Conservation (phyloP, 2,113 vertebrate species). For the Etheostoma spectabile region DNA sequence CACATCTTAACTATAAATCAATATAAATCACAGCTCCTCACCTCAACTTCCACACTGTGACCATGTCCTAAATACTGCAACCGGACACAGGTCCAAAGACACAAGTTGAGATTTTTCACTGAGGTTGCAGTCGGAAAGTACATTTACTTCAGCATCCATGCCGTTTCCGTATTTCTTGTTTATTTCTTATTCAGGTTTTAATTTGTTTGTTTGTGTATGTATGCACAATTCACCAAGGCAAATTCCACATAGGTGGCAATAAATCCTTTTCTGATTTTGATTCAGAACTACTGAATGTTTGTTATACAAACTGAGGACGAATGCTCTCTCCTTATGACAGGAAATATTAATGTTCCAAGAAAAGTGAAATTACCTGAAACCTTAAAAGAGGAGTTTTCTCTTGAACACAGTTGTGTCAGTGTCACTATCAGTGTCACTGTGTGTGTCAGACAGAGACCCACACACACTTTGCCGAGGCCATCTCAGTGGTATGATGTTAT, state of each 20-base stretch:
- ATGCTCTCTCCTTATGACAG: not conserved
- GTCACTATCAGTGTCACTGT: no score
- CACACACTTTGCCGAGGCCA: not conserved
- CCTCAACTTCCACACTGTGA: conserved; percentile 1
- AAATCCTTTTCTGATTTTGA: no score
- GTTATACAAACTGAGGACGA: not conserved
- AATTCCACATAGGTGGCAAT: no score
- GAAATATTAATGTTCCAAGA: not conserved
- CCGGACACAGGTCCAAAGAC: not conserved
- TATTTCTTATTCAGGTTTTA: no score
- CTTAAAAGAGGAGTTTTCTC: not conserved
- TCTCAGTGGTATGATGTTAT: not conserved
- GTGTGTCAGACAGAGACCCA: not conserved
- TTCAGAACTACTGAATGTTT: not conserved
- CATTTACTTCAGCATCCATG: not conserved
- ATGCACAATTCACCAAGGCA: no score
- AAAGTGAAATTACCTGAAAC: not conserved
- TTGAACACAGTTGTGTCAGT: conserved; percentile 12
- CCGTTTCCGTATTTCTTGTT: no score
- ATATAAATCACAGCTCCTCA: not conserved
- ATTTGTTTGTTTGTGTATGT: no score
- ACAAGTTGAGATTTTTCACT: not conserved
- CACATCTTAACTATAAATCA: not conserved
- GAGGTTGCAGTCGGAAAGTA: not conserved
- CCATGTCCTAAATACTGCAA: not conserved